Evolutionary conservation across 2,797 vertebrate species (phyloP).

Genomic region (Clarias laeviceps): DNA sequence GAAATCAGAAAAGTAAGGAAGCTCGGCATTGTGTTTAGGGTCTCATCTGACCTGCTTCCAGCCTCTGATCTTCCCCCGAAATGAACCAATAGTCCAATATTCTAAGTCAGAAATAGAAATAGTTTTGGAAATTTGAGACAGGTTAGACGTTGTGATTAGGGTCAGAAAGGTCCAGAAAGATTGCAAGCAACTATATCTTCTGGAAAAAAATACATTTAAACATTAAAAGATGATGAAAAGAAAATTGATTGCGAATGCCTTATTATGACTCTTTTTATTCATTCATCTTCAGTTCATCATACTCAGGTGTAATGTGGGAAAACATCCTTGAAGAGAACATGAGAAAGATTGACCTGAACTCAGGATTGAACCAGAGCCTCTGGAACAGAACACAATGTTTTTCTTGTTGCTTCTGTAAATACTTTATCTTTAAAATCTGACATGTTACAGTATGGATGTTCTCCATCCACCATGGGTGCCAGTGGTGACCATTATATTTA

Average conservation of each 20-base stretch:
- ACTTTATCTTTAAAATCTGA: not conserved
- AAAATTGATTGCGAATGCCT: not conserved
- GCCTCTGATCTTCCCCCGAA: not conserved
- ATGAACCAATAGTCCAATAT: not conserved
- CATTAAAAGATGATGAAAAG: not conserved
- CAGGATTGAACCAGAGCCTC: not conserved
- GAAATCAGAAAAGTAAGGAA: not conserved
- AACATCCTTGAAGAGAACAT: not conserved
- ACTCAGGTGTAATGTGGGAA: not conserved
- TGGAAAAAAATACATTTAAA: not conserved
- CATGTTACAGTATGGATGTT: too few species aligned
- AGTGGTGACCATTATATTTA: too few species aligned
- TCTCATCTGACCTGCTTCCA: not conserved
- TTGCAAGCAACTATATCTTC: not conserved
- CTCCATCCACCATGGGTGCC: too few species aligned
- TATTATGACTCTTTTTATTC: not conserved
- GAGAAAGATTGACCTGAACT: not conserved
- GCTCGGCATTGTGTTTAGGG: not conserved
- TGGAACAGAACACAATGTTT: not conserved
- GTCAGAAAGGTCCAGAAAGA: not conserved
- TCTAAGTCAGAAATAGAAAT: not conserved
- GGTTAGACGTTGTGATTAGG: not conserved
- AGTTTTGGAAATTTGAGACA: not conserved
- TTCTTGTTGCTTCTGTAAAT: not conserved
- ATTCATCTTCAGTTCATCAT: not conserved